Percentiles rank a stretch among this genome's conserved stretches.
phyloP scores from a whole-genome alignment of 2,113 vertebrate species.

The Alethe castanea region DNA sequence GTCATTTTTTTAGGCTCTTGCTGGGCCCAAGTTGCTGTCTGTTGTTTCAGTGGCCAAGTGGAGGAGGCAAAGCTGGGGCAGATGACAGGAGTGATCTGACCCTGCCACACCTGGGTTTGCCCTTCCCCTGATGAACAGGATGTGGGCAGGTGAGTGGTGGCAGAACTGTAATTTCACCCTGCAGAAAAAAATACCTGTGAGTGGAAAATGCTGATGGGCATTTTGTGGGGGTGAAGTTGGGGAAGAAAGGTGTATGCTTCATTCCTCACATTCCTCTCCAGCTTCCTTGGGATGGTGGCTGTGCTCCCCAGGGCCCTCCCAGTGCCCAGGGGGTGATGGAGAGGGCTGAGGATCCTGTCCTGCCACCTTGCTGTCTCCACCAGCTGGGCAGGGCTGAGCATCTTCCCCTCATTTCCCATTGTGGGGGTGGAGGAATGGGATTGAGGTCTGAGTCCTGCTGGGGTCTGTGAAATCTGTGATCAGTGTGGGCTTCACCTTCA shows the following conservation, averaged over 20 bases:
- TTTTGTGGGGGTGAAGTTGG: not conserved
- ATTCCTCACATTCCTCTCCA: conserved; percentile 10
- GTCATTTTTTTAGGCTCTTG: not conserved
- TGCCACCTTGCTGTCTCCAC: not conserved
- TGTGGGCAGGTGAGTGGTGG: not conserved
- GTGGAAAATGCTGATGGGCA: not conserved
- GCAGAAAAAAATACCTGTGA: not conserved
- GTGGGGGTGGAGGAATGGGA: rapidly evolving
- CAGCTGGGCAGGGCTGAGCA: not conserved
- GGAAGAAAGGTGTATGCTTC: not conserved
- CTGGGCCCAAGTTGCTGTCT: not conserved
- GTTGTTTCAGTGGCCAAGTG: not conserved
- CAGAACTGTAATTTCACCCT: not conserved
- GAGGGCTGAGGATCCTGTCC: not conserved
- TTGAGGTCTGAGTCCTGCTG: not conserved
- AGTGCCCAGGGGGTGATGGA: not conserved
- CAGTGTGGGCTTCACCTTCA: not conserved
- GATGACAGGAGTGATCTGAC: not conserved
- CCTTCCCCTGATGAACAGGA: not conserved
- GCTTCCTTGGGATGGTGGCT: rapidly evolving
- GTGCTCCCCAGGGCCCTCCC: not conserved
- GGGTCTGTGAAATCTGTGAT: not conserved
- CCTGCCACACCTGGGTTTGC: not conserved
- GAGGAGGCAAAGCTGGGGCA: not conserved
- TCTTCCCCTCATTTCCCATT: not conserved